phyloP scores from a whole-genome alignment of 2,888 invertebrate species.

The Notodonta dromedarius region DNA sequence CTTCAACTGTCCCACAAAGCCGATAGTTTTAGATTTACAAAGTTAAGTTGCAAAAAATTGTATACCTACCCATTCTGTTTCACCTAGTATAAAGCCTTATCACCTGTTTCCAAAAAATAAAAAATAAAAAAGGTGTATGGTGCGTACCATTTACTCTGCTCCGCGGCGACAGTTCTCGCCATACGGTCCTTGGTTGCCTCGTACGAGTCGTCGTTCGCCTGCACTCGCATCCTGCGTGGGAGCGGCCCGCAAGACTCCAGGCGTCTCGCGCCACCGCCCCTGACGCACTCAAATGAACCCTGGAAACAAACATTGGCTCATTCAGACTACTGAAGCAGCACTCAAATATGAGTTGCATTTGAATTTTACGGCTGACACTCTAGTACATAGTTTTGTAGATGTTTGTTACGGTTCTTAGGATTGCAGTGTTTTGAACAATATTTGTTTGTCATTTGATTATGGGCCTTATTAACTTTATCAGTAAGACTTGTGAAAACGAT shows the following conservation, averaged over 20 bases:
- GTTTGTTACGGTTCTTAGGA: neutral
- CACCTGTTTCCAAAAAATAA: too few species aligned
- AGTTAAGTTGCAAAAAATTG: too few species aligned
- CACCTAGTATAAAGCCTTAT: too few species aligned
- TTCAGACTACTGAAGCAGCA: neutral
- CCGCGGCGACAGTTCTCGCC: conserved; percentile 95
- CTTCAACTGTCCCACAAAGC: too few species aligned
- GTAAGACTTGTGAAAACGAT: neutral
- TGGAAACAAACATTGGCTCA: conserved; percentile 68
- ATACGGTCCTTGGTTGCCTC: conserved; percentile 96
- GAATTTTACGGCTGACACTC: neutral
- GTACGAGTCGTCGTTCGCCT: conserved; percentile 98
- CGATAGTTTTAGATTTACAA: too few species aligned
- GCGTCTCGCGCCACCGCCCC: conserved; percentile 81
- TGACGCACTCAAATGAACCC: conserved; percentile 97
- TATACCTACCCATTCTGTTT: too few species aligned
- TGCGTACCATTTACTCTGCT: conserved; percentile 94
- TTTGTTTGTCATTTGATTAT: neutral
- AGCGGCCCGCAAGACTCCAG: conserved; percentile 94
- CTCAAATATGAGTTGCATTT: neutral
- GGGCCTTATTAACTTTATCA: too few species aligned
- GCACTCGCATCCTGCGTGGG: conserved; percentile 94
- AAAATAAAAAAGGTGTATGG: neutral
- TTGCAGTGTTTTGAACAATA: neutral
- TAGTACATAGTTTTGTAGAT: neutral